These are phyloP conservation scores for Moxostoma hubbsi DNA, from an alignment of 2,797 vertebrate genomes.

Conservation along the genomic window DNA sequence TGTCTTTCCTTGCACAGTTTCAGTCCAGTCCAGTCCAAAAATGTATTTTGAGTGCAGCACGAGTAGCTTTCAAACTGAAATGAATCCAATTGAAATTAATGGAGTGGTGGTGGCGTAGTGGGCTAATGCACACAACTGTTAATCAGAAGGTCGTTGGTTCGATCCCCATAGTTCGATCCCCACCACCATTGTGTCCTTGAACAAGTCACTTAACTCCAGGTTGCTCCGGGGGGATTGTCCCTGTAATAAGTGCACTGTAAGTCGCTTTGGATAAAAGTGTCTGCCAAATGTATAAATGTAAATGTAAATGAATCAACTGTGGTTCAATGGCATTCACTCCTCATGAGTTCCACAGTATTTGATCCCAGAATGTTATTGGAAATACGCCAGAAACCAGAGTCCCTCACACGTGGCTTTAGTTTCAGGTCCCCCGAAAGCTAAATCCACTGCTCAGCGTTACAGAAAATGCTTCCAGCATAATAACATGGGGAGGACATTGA, in stretches of 20 bases:
- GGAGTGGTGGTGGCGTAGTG: too few species aligned
- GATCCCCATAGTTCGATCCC: too few species aligned
- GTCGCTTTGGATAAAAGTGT: too few species aligned
- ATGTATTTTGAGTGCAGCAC: constrained; percentile 34
- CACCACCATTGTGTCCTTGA: too few species aligned
- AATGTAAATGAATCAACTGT: constrained; percentile 56
- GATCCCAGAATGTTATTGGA: constrained; percentile 48
- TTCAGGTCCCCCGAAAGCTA: constrained; percentile 36
- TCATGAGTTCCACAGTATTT: constrained; percentile 57
- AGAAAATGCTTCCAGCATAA: constrained; percentile 44
- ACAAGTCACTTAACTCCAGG: too few species aligned
- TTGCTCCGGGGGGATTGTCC: too few species aligned
- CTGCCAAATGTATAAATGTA: too few species aligned
- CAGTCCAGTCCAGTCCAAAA: constrained; percentile 1
- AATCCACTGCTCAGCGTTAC: constrained; percentile 29
- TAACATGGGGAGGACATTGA: constrained; percentile 32
- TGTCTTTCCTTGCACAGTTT: background rate
- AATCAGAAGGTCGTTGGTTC: too few species aligned
- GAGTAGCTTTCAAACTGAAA: constrained; percentile 55
- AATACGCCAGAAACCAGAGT: constrained; percentile 54
- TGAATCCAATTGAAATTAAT: constrained; percentile 61
- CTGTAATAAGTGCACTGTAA: too few species aligned
- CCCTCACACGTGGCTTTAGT: constrained; percentile 29
- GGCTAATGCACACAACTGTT: too few species aligned
- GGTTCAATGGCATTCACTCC: constrained; percentile 38